Evolutionary conservation across 2,888 invertebrate genomes (phyloP).

Genomic region (Morinoia aosen): DNA sequence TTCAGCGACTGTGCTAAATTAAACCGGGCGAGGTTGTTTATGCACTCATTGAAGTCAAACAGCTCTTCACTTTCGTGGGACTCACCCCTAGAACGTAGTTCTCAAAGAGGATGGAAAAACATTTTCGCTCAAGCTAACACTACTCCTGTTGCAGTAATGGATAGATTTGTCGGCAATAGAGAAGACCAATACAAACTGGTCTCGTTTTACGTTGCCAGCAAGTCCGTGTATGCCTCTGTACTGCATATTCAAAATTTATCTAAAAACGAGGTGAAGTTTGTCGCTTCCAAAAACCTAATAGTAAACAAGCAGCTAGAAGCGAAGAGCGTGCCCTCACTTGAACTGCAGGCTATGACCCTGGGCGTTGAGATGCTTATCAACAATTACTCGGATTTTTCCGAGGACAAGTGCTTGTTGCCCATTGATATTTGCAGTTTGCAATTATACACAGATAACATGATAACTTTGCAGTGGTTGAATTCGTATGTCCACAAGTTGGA

Average conservation of each 20-base stretch:
- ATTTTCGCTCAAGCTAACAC: not conserved
- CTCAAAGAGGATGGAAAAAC: not conserved
- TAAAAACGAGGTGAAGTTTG: not conserved
- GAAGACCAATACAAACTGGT: too few relatives aligned
- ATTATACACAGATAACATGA: too few relatives aligned
- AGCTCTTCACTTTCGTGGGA: too few relatives aligned
- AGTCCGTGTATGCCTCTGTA: not conserved
- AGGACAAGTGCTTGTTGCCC: not conserved
- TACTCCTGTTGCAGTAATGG: not conserved
- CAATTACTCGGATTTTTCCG: not conserved
- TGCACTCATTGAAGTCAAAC: too few relatives aligned
- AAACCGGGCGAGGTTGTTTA: not conserved
- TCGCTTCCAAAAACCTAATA: slow-evolving; percentile 26
- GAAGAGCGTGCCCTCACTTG: not conserved
- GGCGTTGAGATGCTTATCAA: not conserved
- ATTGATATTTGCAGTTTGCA: too few relatives aligned
- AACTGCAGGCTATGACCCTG: not conserved
- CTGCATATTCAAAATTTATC: not conserved
- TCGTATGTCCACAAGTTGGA: too few relatives aligned
- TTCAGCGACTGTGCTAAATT: slow-evolving; percentile 7
- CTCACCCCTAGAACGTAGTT: not conserved
- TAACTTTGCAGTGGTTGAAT: too few relatives aligned
- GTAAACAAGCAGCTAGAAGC: not conserved
- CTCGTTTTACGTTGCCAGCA: not conserved
- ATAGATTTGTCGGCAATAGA: too few relatives aligned